A percentile compares a stretch with the other conserved stretches of the same genome.
phyloP scores from a whole-genome alignment of 2,113 vertebrate species.

The Melanostigma gelatinosum region DNA sequence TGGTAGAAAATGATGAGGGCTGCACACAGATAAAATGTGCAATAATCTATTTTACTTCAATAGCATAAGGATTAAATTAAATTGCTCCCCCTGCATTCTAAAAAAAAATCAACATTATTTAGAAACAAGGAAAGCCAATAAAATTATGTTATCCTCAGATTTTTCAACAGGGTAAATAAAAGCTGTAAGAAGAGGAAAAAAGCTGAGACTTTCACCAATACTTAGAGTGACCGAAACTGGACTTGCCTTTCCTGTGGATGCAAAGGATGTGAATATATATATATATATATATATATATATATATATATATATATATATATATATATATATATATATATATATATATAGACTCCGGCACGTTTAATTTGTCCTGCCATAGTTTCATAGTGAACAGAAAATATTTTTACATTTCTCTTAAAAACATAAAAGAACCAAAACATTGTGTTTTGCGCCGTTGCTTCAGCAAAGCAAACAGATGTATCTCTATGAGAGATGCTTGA shows the following conservation, averaged over 20 bases:
- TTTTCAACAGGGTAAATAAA: background rate
- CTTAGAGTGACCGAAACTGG: background rate
- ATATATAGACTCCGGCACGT: background rate
- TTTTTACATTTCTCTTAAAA: background rate
- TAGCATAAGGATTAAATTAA: conserved; percentile 27
- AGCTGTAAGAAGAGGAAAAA: background rate
- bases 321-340: too few species aligned
- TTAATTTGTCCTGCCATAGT: background rate
- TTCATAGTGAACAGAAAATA: background rate
- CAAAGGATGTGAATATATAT: conserved; percentile 6
- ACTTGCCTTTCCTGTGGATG: background rate
- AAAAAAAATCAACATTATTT: conserved; percentile 15
- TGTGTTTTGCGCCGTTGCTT: background rate
- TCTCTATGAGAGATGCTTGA: background rate
- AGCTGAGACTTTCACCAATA: background rate
- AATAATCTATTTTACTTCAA: conserved; percentile 65
- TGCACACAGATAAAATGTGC: conserved; percentile 65
- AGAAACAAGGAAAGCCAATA: conserved; percentile 12
- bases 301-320: too few species aligned
- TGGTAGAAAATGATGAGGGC: conserved; percentile 49
- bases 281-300: too few species aligned
- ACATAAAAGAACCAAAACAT: background rate
- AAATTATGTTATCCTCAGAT: background rate
- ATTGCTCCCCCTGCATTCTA: conserved; percentile 27
- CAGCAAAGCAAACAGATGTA: background rate